These are phyloP conservation scores for Chaetodon trifasciatus DNA, from an alignment of 2,797 vertebrate species.

Conservation along the genomic window DNA sequence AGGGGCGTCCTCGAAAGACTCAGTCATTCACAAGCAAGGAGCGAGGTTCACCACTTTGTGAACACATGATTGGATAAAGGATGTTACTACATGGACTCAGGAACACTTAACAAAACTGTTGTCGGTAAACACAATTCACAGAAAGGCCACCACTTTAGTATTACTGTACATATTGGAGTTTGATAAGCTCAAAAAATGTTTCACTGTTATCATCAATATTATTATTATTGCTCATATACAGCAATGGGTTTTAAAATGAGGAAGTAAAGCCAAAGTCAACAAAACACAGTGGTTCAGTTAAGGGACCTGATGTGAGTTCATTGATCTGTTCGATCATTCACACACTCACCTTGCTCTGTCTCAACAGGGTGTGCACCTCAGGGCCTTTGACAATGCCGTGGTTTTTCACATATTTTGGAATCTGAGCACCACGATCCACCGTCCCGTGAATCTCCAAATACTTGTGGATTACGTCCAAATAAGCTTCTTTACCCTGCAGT, in stretches of 20 bases:
- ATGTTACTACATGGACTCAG: too few relatives aligned
- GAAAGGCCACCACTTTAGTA: too few relatives aligned
- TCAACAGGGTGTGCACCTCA: constrained; percentile 87
- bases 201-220: background rate
- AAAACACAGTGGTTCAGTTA: background rate
- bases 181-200: too few relatives aligned
- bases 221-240: background rate
- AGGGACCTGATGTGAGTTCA: background rate
- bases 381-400: constrained; percentile 88
- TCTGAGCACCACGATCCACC: constrained; percentile 80
- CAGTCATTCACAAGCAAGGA: too few relatives aligned
- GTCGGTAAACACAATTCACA: too few relatives aligned
- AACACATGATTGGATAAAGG: too few relatives aligned
- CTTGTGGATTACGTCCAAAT: constrained; percentile 89
- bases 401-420: constrained; percentile 89
- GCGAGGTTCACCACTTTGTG: too few relatives aligned
- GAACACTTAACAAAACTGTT: too few relatives aligned
- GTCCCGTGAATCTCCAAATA: constrained; percentile 90
- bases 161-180: too few relatives aligned
- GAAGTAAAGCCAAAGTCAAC: constrained; percentile 1
- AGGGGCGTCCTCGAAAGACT: too few relatives aligned
- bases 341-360: constrained; percentile 88
- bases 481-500: constrained; percentile 86
- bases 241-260: background rate
- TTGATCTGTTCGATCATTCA: constrained; percentile 3